phyloP scores from a whole-genome alignment of 2,888 invertebrate genomes.

The Lasioglossum marginatum region DNA sequence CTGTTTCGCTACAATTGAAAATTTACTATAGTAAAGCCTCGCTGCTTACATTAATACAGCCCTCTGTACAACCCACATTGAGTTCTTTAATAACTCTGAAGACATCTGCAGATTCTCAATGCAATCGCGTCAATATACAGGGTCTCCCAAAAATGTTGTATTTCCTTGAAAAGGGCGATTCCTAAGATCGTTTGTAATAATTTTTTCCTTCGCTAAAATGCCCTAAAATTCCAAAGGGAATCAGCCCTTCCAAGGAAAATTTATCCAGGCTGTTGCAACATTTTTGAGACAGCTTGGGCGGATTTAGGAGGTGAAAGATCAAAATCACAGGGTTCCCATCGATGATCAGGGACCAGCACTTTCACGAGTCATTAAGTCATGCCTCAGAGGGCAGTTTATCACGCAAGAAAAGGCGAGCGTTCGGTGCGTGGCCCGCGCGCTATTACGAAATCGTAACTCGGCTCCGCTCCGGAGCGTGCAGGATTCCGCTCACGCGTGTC shows the following conservation, averaged over 20 bases:
- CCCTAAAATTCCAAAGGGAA: too few species aligned
- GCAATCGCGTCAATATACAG: too few species aligned
- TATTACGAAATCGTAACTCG: background rate
- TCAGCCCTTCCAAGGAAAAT: too few species aligned
- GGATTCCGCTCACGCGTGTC: conserved; percentile 75
- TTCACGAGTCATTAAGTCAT: conserved; percentile 10
- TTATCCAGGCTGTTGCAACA: too few species aligned
- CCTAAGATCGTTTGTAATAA: too few species aligned
- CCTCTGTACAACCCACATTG: too few species aligned
- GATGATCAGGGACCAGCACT: conserved; percentile 8
- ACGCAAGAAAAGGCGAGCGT: conserved; percentile 16
- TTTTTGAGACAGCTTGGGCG: too few species aligned
- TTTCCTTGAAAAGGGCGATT: too few species aligned
- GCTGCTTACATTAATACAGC: background rate
- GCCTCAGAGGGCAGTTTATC: conserved; percentile 13
- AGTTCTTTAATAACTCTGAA: too few species aligned
- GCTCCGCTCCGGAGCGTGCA: conserved; percentile 29
- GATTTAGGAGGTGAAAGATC: background rate
- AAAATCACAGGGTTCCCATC: conserved; percentile 1
- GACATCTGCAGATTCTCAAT: too few species aligned
- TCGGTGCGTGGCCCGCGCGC: conserved; percentile 25
- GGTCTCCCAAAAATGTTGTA: too few species aligned
- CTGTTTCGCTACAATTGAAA: background rate
- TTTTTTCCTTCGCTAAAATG: too few species aligned
- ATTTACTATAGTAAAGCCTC: background rate